A percentile compares a stretch with the other conserved stretches of the same genome.
Evolutionary conservation across 2,888 invertebrate species (phyloP).

Genomic region (Sphinx pinastri): DNA sequence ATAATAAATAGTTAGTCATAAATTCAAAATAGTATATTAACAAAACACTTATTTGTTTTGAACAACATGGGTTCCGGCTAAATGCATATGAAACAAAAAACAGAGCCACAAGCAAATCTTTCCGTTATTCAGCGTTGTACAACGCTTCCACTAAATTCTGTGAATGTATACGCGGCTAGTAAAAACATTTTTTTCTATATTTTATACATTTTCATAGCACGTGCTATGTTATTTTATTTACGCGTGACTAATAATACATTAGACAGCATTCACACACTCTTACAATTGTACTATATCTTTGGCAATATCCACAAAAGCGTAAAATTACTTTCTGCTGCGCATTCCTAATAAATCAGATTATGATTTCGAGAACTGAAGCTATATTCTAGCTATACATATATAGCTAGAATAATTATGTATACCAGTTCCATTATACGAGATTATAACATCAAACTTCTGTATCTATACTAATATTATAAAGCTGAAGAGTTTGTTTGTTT

Average conservation of each 20-base stretch:
- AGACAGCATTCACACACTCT: background rate
- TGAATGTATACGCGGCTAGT: no score
- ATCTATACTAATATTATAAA: no score
- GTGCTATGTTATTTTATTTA: background rate
- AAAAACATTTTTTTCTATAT: background rate
- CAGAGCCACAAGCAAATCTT: constrained; percentile 14
- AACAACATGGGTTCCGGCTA: constrained; percentile 24
- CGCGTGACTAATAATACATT: background rate
- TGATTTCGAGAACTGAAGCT: no score
- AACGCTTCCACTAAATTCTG: background rate
- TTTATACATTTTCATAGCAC: constrained; percentile 17
- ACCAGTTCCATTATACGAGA: no score
- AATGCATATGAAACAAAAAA: constrained; percentile 26
- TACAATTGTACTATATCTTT: background rate
- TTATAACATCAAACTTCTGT: no score
- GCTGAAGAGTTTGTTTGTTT: no score
- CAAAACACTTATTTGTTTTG: constrained; percentile 6
- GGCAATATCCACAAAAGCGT: background rate
- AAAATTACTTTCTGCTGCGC: background rate
- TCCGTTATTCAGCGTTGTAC: constrained; percentile 12
- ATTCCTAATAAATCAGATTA: no score
- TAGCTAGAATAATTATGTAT: no score
- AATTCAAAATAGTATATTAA: background rate
- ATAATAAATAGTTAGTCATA: no score
- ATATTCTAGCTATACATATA: no score